Conservation (phyloP, 1,140 invertebrate species). For the Drosophila ohnishii region DNA sequence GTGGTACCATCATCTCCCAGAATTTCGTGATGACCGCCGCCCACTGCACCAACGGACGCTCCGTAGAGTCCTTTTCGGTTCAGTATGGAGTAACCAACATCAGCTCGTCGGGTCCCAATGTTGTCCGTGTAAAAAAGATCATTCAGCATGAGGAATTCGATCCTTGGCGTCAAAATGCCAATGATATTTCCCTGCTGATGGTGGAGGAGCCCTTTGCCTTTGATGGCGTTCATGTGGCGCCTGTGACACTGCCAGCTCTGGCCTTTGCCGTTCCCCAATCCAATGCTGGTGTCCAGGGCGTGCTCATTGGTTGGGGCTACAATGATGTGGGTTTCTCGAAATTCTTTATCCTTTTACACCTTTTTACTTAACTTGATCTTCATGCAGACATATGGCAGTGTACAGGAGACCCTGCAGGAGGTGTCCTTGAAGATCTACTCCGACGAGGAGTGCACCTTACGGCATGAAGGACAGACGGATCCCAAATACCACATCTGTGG, state of each 20-base stretch:
- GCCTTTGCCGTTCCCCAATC: conserved; percentile 58
- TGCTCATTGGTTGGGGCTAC: conserved; percentile 78
- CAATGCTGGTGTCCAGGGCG: conserved; percentile 49
- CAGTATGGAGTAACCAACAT: conserved; percentile 65
- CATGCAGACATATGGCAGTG: conserved; percentile 70
- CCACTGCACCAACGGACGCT: conserved; percentile 84
- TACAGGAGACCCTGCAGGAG: conserved; percentile 76
- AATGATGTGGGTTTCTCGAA: conserved; percentile 50
- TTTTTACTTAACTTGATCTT: not conserved
- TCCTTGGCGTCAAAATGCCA: conserved; percentile 60
- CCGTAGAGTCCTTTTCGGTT: conserved; percentile 41
- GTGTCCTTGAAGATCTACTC: conserved; percentile 81
- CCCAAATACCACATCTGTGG: conserved; percentile 80
- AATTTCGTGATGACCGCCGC: conserved; percentile 85
- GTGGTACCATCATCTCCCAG: conserved; percentile 84
- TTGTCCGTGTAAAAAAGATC: conserved; percentile 62
- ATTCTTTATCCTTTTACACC: not conserved
- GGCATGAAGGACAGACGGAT: conserved; percentile 61
- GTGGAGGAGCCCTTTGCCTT: conserved; percentile 50
- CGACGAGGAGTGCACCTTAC: conserved; percentile 68
- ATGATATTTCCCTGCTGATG: conserved; percentile 71
- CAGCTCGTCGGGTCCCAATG: conserved; percentile 55
- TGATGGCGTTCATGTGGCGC: conserved; percentile 54
- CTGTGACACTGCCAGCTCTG: conserved; percentile 55
- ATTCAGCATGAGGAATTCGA: conserved; percentile 74